A percentile compares a stretch with the other conserved stretches of the same genome.
These are phyloP conservation scores for Cephus rjabovi DNA, from an alignment of 2,888 invertebrate species.

Conservation along the genomic window DNA sequence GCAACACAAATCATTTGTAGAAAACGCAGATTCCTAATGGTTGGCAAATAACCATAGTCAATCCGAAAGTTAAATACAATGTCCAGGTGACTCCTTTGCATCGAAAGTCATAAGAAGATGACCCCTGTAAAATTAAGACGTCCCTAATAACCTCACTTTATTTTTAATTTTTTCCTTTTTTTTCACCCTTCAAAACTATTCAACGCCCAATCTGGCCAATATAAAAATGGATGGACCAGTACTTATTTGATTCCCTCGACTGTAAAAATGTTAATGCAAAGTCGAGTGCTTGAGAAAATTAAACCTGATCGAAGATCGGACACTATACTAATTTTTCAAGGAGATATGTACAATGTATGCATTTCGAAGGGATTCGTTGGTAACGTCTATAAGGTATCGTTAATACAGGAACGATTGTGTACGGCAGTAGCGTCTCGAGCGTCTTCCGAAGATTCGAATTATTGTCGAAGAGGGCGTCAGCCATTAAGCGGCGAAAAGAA, in stretches of 20 bases:
- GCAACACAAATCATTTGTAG: neutral
- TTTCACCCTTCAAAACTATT: neutral
- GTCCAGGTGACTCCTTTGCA: neutral
- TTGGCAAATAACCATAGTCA: neutral
- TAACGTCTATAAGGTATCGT: neutral
- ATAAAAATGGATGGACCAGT: neutral
- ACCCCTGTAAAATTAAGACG: neutral
- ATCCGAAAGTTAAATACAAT: neutral
- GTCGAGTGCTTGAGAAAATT: no score
- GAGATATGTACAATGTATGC: neutral
- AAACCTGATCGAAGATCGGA: no score
- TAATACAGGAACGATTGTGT: neutral
- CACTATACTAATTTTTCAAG: neutral
- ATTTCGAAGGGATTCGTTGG: neutral
- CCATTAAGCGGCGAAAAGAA: conserved; percentile 20
- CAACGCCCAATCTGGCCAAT: neutral
- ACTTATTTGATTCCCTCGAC: neutral
- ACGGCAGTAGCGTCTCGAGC: neutral
- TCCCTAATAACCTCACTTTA: neutral
- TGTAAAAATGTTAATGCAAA: neutral
- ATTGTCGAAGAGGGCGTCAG: conserved; percentile 11
- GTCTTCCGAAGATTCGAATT: neutral
- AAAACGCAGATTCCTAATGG: neutral
- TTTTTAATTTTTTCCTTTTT: neutral
- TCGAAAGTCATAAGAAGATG: neutral